A percentile compares a stretch with the other conserved stretches of the same genome.
These are phyloP conservation scores for Drosophila sp. DNA, from an alignment of 1,140 invertebrate species.

Conservation along the genomic window DNA sequence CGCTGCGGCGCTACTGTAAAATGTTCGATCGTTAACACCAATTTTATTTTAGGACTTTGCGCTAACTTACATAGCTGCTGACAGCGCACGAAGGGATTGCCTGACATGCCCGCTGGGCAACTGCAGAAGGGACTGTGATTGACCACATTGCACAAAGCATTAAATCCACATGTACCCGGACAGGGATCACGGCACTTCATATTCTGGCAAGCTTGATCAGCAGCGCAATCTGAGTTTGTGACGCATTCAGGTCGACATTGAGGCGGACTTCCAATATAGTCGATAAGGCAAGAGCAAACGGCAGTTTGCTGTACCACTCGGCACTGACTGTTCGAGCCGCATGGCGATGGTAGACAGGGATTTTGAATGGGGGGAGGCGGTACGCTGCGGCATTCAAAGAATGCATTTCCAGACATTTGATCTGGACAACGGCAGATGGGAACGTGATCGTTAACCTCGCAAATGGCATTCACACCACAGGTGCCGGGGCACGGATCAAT, in stretches of 20 bases:
- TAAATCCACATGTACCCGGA: slow-evolving; percentile 89
- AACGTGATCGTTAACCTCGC: slow-evolving; percentile 89
- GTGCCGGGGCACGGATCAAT: slow-evolving; percentile 91
- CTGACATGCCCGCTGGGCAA: slow-evolving; percentile 85
- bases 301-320: slow-evolving; percentile 88
- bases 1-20: slow-evolving; percentile 82
- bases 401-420: slow-evolving; percentile 90
- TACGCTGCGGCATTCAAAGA: slow-evolving; percentile 78
- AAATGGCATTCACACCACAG: slow-evolving; percentile 90
- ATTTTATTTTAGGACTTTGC: slow-evolving; percentile 69
- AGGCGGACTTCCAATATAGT: slow-evolving; percentile 89
- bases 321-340: slow-evolving; percentile 91
- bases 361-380: slow-evolving; percentile 82
- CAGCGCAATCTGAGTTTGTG: slow-evolving; percentile 89
- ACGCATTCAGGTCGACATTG: slow-evolving; percentile 90
- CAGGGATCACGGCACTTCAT: slow-evolving; percentile 92
- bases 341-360: slow-evolving; percentile 89
- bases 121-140: slow-evolving; percentile 87
- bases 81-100: slow-evolving; percentile 88
- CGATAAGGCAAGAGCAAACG: slow-evolving; percentile 89
- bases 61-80: slow-evolving; percentile 83
- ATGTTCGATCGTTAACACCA: slow-evolving; percentile 8
- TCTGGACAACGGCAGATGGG: slow-evolving; percentile 90
- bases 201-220: slow-evolving; percentile 89
- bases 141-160: slow-evolving; percentile 86